Evolutionary conservation across 2,888 invertebrate genomes (phyloP), one percentile per base, ranked within the genome.

Genomic region (Rhodophaea formosa): DNA sequence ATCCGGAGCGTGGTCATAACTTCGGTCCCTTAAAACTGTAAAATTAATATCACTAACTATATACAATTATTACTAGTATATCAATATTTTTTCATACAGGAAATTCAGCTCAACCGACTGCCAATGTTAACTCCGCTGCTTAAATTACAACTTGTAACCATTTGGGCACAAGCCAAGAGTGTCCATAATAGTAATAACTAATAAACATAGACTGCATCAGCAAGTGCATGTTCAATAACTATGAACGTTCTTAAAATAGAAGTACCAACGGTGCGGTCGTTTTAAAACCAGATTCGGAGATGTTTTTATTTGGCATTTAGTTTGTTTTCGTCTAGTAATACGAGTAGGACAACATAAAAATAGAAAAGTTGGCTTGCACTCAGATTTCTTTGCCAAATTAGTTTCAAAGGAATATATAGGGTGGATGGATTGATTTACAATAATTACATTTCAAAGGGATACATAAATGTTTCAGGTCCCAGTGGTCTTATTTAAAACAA

Each of bases 151-250:
- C 56, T 61, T 35, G 35, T 56, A 63, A 63, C 53, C 53, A 42
- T 65, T 70, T 73, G 74, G 71, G 53, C 42, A 45, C 52, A 55
- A 59, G 70, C 74, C 73, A 73, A 72, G 57, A 49, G 2, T 15
- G 49, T 42, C 16, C 49, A 56, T 42, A 43, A 53, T 59, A 61
- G 63, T 67, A 64, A 59, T 62, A 69, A 53, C 23, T 23, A 23
- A 23, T 59, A 63, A 56, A 59, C 53, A 51, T 42, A 3, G 42
- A 35, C 32, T 54, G 44, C 54, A 58, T 43, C 55, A 53, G 57
- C 52, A 55, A 52, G 47, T 56, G 59, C 57, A 57, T 54, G 58
- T 14, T 60, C 62, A 66, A 66, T 65, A 55, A 51, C 67, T 68
- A 67, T 66, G 64, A 62, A 64, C 30, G 14, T 45, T 49, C 57